phyloP scores from a whole-genome alignment of 2,888 invertebrate species.

The Stenurella melanura region DNA sequence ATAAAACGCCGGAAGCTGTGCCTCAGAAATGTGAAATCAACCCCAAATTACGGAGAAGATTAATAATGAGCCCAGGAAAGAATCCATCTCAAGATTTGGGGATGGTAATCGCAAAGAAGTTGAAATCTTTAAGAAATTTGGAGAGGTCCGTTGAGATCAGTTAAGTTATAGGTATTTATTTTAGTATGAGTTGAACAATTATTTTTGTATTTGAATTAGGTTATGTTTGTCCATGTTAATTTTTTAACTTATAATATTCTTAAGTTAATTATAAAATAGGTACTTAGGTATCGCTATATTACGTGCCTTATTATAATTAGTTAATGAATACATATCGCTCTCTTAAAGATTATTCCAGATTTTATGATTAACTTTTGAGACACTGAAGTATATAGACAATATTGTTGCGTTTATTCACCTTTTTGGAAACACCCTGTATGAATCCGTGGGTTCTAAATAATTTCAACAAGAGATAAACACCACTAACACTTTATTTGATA shows the following conservation, averaged over 20 bases:
- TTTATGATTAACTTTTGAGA: too few species aligned
- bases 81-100: slow-evolving; percentile 61
- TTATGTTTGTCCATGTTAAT: not conserved
- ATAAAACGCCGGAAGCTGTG: slow-evolving; percentile 67
- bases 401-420: too few species aligned
- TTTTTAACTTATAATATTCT: not conserved
- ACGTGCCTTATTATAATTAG: too few species aligned
- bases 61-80: slow-evolving; percentile 68
- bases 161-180: not conserved
- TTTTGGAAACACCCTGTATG: too few species aligned
- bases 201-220: slow-evolving; percentile 1
- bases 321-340: too few species aligned
- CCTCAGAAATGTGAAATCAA: slow-evolving; percentile 65
- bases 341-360: too few species aligned
- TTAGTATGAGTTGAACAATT: not conserved
- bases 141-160: slow-evolving; percentile 21
- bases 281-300: too few species aligned
- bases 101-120: slow-evolving; percentile 66
- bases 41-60: slow-evolving; percentile 68
- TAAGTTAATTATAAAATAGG: not conserved
- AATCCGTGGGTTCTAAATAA: too few species aligned
- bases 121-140: slow-evolving; percentile 57
- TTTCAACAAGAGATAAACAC: too few species aligned
- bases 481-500: too few species aligned
- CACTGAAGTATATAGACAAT: too few species aligned